A percentile compares a stretch with the other conserved stretches of the same genome.
phyloP scores from a whole-genome alignment of 2,888 invertebrate genomes.

The Leptopterna dolabrata region DNA sequence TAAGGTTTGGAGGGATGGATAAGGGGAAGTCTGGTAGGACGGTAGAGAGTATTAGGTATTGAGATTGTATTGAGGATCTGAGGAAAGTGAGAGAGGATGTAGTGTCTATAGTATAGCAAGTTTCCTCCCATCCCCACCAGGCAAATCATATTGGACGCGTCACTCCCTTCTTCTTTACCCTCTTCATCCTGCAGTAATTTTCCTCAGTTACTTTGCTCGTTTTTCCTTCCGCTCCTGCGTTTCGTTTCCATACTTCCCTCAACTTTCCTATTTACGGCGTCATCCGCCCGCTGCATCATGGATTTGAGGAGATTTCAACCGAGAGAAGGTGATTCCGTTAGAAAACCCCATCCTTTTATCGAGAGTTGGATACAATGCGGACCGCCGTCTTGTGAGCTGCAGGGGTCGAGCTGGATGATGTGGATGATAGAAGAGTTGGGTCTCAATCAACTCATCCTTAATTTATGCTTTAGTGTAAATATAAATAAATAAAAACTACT shows the following conservation, averaged over 20 bases:
- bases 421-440: too few relatives aligned
- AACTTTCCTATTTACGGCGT: neutral
- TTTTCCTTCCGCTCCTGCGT: neutral
- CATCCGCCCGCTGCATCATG: neutral
- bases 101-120: neutral
- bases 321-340: neutral
- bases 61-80: slow-evolving; percentile 15
- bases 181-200: neutral
- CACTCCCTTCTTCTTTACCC: neutral
- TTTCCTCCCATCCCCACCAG: neutral
- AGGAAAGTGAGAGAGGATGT: neutral
- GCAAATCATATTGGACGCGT: slow-evolving; percentile 31
- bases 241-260: neutral
- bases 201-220: neutral
- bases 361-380: too few relatives aligned
- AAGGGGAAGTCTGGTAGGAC: neutral
- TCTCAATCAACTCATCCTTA: too few relatives aligned
- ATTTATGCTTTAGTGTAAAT: too few relatives aligned
- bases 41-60: neutral
- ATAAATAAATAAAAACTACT: too few relatives aligned
- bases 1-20: neutral
- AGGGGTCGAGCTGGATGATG: too few relatives aligned
- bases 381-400: too few relatives aligned
- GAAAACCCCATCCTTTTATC: neutral
- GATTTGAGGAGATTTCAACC: neutral